Base-by-base conservation (phyloP, 2,888 invertebrate species). In the Lasioglossum malachurum region DNA sequence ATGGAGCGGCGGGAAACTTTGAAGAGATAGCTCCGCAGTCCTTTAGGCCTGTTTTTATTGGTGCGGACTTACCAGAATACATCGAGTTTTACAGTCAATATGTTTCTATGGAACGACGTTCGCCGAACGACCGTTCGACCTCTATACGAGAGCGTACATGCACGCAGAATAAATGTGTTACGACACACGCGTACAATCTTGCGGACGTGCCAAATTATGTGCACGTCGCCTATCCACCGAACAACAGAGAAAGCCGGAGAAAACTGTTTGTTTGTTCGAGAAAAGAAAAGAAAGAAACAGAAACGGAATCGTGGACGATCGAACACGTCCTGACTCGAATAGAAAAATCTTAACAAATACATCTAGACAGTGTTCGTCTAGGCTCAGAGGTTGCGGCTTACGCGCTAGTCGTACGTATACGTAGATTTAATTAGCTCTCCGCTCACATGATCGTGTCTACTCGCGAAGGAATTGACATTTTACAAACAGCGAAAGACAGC, bases 31-130 rank as follows among this genome's bases (percentile, higher is more conserved):
- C 27, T 60, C 4, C 5, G 19, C 10, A 23, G 44, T 79, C 71
- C 53, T 79, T 93, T 94, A 94, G 94, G 94, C 94, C 94, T 79
- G 44, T 74, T 49, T 94, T 93, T 94, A 94, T 94, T 94, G 91
- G 92, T 94, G 91, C 93, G 91, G 91, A 86, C 90, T 87, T 86
- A 82, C 89, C 88, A 90, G 89, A 90, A 86, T 94, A 93, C 93
- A 94, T 92, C 89, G 89, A 93, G 83, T 90, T 92, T 92, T 89
- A 92, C 91, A 92, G 75, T 89, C 87, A 89, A 83, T 88, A 86
- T 84, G 31, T 90, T 87, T 88, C 86, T 90, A 91, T 86, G 86
- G 86, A 89, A 90, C 87, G 86, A 87, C 86, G 53, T 83, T 83
- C 75, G 64, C 69, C 41, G 67, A 77, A 81, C 82, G 82, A 80